phyloP scores from a whole-genome alignment of 2,888 invertebrate species.

The Agrotis clavis region DNA sequence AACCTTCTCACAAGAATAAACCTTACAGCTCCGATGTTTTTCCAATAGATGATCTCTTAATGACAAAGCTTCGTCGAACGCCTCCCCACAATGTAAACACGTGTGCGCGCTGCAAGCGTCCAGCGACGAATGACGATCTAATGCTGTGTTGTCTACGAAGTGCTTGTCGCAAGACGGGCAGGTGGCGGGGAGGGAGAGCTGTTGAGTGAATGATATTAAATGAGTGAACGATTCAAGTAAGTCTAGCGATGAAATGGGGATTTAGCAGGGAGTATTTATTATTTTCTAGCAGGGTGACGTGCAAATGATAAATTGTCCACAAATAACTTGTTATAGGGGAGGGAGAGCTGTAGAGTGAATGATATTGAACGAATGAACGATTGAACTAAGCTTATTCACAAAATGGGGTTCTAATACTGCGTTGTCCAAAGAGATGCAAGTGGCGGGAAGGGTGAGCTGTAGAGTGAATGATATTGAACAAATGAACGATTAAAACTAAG shows the following conservation, averaged over 20 bases:
- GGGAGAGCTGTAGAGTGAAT: slow-evolving; percentile 19
- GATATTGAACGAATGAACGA: not conserved
- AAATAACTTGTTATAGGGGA: too few species aligned
- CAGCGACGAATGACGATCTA: slow-evolving; percentile 36
- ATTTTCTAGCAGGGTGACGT: too few species aligned
- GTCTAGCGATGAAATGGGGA: too few species aligned
- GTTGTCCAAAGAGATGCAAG: slow-evolving; percentile 46
- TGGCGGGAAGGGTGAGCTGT: slow-evolving; percentile 27
- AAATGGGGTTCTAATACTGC: too few species aligned
- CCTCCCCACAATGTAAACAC: slow-evolving; percentile 65
- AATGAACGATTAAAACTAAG: not conserved
- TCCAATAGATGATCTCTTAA: slow-evolving; percentile 58
- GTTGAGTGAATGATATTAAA: not conserved
- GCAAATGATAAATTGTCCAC: too few species aligned
- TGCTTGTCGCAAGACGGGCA: slow-evolving; percentile 48
- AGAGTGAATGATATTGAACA: not conserved
- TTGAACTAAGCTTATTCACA: not conserved
- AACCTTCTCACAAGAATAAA: slow-evolving; percentile 61
- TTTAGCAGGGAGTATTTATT: too few species aligned
- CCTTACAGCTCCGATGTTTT: slow-evolving; percentile 45
- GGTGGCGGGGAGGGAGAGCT: slow-evolving; percentile 26
- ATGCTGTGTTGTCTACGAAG: slow-evolving; percentile 50
- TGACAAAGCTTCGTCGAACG: slow-evolving; percentile 26
- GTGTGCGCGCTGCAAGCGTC: slow-evolving; percentile 14
- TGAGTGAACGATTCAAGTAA: not conserved